Conservation (phyloP, 1,140 invertebrate species). For the Vanessa atalanta region DNA sequence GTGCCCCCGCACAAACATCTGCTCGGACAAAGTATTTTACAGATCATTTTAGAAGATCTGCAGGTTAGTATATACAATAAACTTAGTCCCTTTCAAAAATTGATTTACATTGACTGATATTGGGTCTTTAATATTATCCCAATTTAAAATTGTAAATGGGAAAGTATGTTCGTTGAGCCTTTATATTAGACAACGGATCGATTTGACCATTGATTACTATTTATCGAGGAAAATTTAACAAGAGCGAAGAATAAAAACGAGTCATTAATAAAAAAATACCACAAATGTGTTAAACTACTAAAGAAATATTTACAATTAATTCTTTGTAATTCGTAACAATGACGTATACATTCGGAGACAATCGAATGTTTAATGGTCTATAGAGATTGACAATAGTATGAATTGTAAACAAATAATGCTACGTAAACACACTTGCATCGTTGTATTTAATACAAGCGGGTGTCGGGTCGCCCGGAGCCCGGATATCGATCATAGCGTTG, state of each 20-base stretch:
- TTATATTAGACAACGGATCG: too few species aligned
- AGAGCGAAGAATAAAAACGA: too few species aligned
- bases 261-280: too few species aligned
- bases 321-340: too few species aligned
- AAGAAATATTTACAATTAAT: background rate
- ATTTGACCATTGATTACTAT: too few species aligned
- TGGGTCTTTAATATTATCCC: too few species aligned
- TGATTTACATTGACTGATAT: too few species aligned
- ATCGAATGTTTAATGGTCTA: constrained; percentile 5
- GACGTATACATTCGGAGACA: constrained; percentile 3
- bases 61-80: constrained; percentile 66
- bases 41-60: constrained; percentile 74
- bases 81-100: too few species aligned
- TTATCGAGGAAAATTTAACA: too few species aligned
- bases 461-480: background rate
- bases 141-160: too few species aligned
- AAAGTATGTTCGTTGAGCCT: too few species aligned
- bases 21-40: constrained; percentile 73
- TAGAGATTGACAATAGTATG: background rate
- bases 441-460: background rate
- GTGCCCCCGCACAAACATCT: constrained; percentile 72
- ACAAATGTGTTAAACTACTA: too few species aligned
- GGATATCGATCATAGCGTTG: background rate
- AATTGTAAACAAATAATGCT: constrained; percentile 2
- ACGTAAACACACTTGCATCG: background rate